Evolutionary conservation across 2,888 invertebrate genomes (phyloP), one percentile per base, ranked within the genome.

Genomic region (Chirona hameri): DNA sequence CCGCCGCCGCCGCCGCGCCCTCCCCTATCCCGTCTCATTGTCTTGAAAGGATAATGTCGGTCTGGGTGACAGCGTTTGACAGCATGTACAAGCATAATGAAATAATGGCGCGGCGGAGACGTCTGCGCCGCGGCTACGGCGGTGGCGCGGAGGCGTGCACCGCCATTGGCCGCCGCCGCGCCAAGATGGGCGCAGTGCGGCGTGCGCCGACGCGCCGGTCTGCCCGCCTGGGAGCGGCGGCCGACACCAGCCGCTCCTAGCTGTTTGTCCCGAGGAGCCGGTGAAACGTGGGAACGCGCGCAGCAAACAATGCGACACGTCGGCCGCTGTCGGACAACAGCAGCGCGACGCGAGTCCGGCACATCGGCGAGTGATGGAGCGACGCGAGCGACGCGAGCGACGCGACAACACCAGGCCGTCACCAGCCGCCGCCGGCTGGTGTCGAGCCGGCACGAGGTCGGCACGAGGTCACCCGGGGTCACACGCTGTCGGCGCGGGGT

Each of bases 1-100:
- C 39, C 39, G 39, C 39, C 39, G 39, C 39, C 39, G 39, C 39
- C 39, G 24, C 39, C 76, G 21, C 18, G 76, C 39, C 76, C 18
- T 31, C 18, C 76, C 10, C 21, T 39, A 24, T 24, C 0, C 46
- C 46, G 76, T 12, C 31, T 76, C 76, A 76, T 76, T 76, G 76
- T 76, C 46, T 46, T 76, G 76, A 76, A 27, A 76, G 76, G 76
- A 76, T 76, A 76, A 76, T 76, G 76, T 39, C 76, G 39, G 76
- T 24, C 76, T 46, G 76, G 76, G 39, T 76, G 76, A 76, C 76
- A 18, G 31, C 72, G 76, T 27, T 76, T 76, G 76, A 76, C 76
- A 46, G 76, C 46, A 24, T 21, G 12, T 46, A 46, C 24, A 14
- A 27, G 39, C 76, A 24, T 76, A 76, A 76, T 76, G 76, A 76